Evolutionary conservation across 2,113 vertebrate genomes (phyloP).

Genomic region (Bufo gargarizans): DNA sequence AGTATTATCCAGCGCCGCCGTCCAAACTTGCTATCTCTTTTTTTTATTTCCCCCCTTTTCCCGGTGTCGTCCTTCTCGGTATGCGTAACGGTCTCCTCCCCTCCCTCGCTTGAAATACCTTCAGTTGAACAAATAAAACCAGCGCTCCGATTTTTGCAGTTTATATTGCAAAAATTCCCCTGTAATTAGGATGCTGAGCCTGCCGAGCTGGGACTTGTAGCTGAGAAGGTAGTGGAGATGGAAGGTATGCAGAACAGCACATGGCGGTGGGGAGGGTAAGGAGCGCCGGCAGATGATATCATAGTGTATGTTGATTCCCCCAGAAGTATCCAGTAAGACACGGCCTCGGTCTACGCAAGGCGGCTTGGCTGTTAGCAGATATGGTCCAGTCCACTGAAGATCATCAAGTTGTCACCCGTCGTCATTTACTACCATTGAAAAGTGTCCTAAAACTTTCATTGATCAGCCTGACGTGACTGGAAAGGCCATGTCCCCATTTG

Average conservation of each 20-base stretch:
- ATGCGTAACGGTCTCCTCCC: conserved; percentile 19
- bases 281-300: background rate
- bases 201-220: conserved; percentile 50
- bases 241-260: conserved; percentile 35
- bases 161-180: conserved; percentile 52
- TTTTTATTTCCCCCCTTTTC: background rate
- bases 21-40: conserved; percentile 11
- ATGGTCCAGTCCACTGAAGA: no score
- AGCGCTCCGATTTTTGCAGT: conserved; percentile 25
- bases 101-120: background rate
- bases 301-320: no score
- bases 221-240: conserved; percentile 18
- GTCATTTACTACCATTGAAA: no score
- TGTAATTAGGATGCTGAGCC: conserved; percentile 41
- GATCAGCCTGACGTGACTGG: no score
- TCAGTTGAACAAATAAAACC: conserved; percentile 30
- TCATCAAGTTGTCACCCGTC: no score
- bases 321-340: no score
- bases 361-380: no score
- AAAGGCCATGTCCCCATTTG: no score
- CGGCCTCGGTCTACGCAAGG: no score
- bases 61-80: conserved; percentile 23
- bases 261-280: background rate
- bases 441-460: no score
- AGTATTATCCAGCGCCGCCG: background rate